Evolutionary conservation across 2,888 invertebrate species (phyloP), one percentile per base, ranked within the genome.

Genomic region (Pseudococcus jackbeardsleyi): DNA sequence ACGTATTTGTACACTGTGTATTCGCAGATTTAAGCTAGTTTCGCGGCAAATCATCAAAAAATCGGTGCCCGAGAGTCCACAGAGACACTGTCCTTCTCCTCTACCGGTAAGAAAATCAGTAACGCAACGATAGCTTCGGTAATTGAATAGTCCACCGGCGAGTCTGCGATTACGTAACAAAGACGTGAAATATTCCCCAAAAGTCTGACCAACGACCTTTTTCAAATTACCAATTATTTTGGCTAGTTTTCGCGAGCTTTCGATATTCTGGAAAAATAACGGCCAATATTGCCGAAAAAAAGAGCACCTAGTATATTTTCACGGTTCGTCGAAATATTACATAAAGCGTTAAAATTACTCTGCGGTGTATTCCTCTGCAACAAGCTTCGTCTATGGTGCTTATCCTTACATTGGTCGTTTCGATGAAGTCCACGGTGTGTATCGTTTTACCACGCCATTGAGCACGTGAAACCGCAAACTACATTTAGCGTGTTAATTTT

Each of bases 401-500:
- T n/a, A 59, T 6, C 7, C 19, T n/a, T n/a, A 19, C 15, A 64
- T 12, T 33, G 68, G 68, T 72, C 68, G 68, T 72, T 72, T 72
- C 68, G 68, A 72, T 72, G n/a, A 72, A 72, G 68, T 72, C 68
- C 68, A 72, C 15, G 26, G 26, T 0, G 68, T 12, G 26, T 22
- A 33, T 72, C 22, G 26, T 72, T 72, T 72, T 72, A 72, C 68
- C 68, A 72, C 26, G 26, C 33, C 68, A 72, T 72, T 72, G 33
- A 72, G 68, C 68, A 72, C 68, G 68, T 33, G 68, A 72, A 72
- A 72, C 68, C 68, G 68, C 68, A 72, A 72, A 59, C 59, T 59
- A 59, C 19, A 59, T 59, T 59, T 59, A 59, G 19, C 19, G 59
- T 59, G 59, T 59, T 59, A 59, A 59, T 59, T 59, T 59, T 59